phyloP scores from a whole-genome alignment of 2,113 vertebrate genomes.

The Actenoides hombroni region DNA sequence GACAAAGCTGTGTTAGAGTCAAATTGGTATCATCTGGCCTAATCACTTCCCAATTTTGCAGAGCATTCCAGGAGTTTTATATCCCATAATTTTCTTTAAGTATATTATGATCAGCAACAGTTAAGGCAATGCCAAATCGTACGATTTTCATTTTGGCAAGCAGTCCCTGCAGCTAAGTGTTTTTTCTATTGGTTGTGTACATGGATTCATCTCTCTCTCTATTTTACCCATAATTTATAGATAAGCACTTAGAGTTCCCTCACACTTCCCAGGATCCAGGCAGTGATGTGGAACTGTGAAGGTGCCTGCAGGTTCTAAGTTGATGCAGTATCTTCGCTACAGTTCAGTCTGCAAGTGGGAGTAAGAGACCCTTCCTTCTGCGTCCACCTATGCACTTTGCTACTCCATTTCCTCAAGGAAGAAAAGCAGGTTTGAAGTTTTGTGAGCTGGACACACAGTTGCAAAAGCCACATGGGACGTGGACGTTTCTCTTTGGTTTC shows the following conservation, averaged over 20 bases:
- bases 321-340: rapidly evolving
- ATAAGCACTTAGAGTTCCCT: not conserved
- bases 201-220: not conserved
- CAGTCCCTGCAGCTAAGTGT: not conserved
- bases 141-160: not conserved
- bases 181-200: not conserved
- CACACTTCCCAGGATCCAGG: not conserved
- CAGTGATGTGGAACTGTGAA: not conserved
- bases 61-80: slow-evolving; percentile 46
- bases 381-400: rapidly evolving
- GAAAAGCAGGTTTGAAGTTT: not conserved
- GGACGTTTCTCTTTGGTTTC: not conserved
- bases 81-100: slow-evolving; percentile 31
- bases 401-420: not conserved
- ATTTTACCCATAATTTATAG: not conserved
- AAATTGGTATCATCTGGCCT: slow-evolving; percentile 48
- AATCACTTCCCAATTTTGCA: slow-evolving; percentile 48
- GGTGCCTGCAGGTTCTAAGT: not conserved
- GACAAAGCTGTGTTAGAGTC: not conserved
- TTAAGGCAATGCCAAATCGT: not conserved
- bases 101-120: not conserved
- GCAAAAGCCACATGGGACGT: rapidly evolving
- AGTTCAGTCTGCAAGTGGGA: not conserved
- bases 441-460: not conserved
- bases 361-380: not conserved